Base-by-base conservation (phyloP, 2,888 invertebrate genomes). In the Mythimna albipuncta region DNA sequence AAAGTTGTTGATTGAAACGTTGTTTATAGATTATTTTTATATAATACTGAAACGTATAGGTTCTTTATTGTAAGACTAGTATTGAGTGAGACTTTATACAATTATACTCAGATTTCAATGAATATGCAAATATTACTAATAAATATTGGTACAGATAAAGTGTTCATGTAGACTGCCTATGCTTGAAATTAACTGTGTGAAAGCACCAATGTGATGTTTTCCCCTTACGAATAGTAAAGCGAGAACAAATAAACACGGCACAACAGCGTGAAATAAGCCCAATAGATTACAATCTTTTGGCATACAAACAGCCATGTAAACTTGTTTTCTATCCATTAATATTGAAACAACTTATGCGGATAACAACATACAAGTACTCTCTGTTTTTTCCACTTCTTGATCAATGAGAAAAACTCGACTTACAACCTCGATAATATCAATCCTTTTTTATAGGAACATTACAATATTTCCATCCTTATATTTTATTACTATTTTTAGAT, bases 401-500 rank as follows among this genome's bases (percentile, higher is more conserved):
- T 82, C 79, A 82, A 61, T 35, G 72, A 70, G 44, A 82, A 73
- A 71, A 68, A 71, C n/a, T 82, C 69, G 44, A 58, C 68, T 75
- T 58, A 55, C 59, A 57, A 69, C 66, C 55, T 72, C 64, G 9
- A 70, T 66, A 75, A 69, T 70, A 72, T 69, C 68, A 79, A 79
- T 72, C 54, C 58, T 64, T 71, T 68, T 85, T 73, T 74, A 85
- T 77, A 50, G 62, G 32, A 69, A 38, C 79, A 83, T 85, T 85
- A 73, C 71, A 83, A 77, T 77, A 85, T 83, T 83, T 69, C 61
- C 67, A 65, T 38, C 58, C 38, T 66, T 35, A 71, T 68, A 82
- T 69, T 85, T 83, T 73, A 81, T 70, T 75, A 72, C 72, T 69
- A 84, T 72, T 77, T 85, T 85, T 71, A 72, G 72, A 68, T 32